A percentile compares a stretch with the other conserved stretches of the same genome.
Conservation (phyloP, 2,888 invertebrate genomes). For the Xiphydria camelus region DNA sequence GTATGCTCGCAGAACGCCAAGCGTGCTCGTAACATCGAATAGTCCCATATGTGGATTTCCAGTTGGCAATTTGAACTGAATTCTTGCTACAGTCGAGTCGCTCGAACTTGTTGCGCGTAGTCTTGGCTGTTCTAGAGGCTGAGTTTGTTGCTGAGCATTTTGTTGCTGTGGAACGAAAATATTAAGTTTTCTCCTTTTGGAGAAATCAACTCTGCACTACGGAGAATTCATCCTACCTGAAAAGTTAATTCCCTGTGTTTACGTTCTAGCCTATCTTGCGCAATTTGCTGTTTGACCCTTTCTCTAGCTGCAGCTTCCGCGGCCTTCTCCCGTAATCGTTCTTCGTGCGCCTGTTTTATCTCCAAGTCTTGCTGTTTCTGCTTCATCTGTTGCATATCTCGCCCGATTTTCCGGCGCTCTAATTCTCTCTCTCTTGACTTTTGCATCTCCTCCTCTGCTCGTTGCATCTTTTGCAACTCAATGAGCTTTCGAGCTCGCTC, state of each 20-base stretch:
- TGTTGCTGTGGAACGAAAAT: slow-evolving; percentile 25
- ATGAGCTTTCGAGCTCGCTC: slow-evolving; percentile 70
- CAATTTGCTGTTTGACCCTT: slow-evolving; percentile 80
- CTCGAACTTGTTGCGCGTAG: slow-evolving; percentile 6
- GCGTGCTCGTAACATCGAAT: slow-evolving; percentile 70
- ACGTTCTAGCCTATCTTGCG: slow-evolving; percentile 78
- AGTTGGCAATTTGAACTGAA: slow-evolving; percentile 87
- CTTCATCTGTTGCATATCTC: slow-evolving; percentile 72
- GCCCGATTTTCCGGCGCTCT: slow-evolving; percentile 74
- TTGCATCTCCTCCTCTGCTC: slow-evolving; percentile 67
- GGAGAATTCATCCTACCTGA: slow-evolving; percentile 38
- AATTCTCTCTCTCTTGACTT: slow-evolving; percentile 70
- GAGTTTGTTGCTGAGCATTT: slow-evolving; percentile 21
- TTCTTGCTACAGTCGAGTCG: slow-evolving; percentile 64
- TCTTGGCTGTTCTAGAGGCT: slow-evolving; percentile 19
- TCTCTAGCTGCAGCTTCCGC: slow-evolving; percentile 77
- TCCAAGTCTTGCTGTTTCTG: slow-evolving; percentile 77
- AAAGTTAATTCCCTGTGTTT: slow-evolving; percentile 54
- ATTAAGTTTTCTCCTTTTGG: no score
- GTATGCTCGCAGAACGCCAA: slow-evolving; percentile 64
- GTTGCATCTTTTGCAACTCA: slow-evolving; percentile 62
- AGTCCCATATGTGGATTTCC: slow-evolving; percentile 75
- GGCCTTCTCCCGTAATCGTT: slow-evolving; percentile 74
- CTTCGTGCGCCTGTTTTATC: slow-evolving; percentile 71
- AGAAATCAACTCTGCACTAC: no score